Conservation (phyloP, 1,140 invertebrate genomes). For the Eumeta japonica region DNA sequence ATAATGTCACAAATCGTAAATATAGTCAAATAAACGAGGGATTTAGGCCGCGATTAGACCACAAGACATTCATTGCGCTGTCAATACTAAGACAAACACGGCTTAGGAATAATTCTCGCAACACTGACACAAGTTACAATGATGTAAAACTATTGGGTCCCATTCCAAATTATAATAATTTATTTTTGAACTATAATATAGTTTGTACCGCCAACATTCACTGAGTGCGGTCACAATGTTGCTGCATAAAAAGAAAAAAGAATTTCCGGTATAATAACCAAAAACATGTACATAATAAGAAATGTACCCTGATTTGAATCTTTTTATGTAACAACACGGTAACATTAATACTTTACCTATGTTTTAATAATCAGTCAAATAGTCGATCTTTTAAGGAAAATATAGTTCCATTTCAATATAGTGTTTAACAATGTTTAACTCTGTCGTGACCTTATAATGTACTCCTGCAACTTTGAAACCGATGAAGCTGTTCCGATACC, state of each 20-base stretch:
- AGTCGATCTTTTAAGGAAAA: constrained; percentile 24
- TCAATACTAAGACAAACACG: constrained; percentile 47
- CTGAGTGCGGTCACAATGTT: constrained; percentile 34
- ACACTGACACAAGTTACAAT: no score
- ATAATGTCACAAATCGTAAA: no score
- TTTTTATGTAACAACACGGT: constrained; percentile 25
- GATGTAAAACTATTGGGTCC: constrained; percentile 54
- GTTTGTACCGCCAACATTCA: constrained; percentile 49
- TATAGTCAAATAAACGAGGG: no score
- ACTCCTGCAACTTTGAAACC: no score
- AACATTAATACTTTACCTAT: constrained; percentile 18
- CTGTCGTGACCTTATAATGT: no score
- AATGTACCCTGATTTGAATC: constrained; percentile 28
- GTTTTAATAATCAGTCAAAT: constrained; percentile 31
- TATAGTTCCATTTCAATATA: constrained; percentile 21
- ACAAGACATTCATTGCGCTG: no score
- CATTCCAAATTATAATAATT: constrained; percentile 38
- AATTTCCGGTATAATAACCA: neutral
- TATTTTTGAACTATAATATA: constrained; percentile 25
- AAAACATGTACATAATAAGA: constrained; percentile 14
- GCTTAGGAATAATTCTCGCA: constrained; percentile 34
- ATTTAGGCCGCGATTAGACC: no score
- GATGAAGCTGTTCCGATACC: no score
- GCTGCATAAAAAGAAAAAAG: constrained; percentile 25
- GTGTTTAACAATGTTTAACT: no score